Conservation (phyloP, 1,140 invertebrate species). For the Adoxophyes honmai region DNA sequence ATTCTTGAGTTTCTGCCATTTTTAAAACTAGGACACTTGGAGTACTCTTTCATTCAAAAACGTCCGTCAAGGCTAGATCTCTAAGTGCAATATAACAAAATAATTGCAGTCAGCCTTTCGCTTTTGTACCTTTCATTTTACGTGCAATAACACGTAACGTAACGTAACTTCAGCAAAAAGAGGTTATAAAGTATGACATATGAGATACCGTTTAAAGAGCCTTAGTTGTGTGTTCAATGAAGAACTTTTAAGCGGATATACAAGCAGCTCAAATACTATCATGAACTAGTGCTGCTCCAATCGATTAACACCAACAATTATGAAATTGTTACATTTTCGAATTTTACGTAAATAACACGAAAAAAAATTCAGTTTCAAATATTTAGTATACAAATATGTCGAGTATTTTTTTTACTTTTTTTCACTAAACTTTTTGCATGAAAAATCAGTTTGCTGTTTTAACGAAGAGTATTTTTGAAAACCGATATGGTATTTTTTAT, state of each 20-base stretch:
- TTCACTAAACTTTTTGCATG: too few relatives aligned
- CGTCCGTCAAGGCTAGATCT: slow-evolving; percentile 19
- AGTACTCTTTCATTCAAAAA: slow-evolving; percentile 19
- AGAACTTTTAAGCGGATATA: neutral
- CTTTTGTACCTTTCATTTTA: slow-evolving; percentile 49
- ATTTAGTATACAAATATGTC: too few relatives aligned
- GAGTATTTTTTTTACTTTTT: too few relatives aligned
- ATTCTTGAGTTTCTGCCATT: slow-evolving; percentile 67
- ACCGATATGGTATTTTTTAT: too few relatives aligned
- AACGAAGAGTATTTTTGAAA: too few relatives aligned
- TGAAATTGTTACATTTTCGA: too few relatives aligned
- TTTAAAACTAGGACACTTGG: slow-evolving; percentile 19
- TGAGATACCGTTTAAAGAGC: neutral
- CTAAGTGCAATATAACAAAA: slow-evolving; percentile 45
- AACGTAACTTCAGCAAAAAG: neutral
- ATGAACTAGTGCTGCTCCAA: neutral
- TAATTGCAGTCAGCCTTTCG: slow-evolving; percentile 56
- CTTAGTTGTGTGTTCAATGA: neutral
- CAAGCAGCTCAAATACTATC: neutral
- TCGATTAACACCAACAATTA: too few relatives aligned
- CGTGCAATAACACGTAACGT: neutral
- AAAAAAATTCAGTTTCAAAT: too few relatives aligned
- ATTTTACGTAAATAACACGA: too few relatives aligned
- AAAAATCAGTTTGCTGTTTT: too few relatives aligned
- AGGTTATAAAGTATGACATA: neutral